Conservation (phyloP, 2,113 vertebrate species). For the Coptodon rendalli region DNA sequence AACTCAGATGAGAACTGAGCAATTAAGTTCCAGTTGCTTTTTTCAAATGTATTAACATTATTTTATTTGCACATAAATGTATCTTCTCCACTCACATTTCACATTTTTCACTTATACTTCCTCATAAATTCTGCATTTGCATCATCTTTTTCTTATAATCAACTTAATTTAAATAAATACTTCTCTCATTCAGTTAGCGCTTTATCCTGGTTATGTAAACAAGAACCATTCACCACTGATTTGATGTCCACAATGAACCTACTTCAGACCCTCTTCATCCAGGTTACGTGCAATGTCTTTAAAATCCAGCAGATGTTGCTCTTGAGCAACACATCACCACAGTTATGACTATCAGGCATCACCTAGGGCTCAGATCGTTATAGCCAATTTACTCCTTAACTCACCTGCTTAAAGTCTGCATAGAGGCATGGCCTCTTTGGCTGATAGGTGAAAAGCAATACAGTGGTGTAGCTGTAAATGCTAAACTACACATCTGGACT, state of each 20-base stretch:
- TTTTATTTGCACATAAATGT: neutral
- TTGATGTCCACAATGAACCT: neutral
- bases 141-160: neutral
- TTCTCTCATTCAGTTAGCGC: neutral
- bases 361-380: neutral
- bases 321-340: neutral
- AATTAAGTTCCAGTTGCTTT: neutral
- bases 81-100: neutral
- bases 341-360: neutral
- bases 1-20: neutral
- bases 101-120: neutral
- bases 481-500: neutral
- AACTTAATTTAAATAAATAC: neutral
- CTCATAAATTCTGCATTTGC: neutral
- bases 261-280: neutral
- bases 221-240: neutral
- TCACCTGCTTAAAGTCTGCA: neutral
- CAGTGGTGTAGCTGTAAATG: neutral
- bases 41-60: neutral
- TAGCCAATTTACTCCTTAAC: neutral
- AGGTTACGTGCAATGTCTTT: neutral
- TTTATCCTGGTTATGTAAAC: neutral
- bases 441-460: neutral
- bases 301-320: neutral
- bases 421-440: neutral